A percentile compares a stretch with the other conserved stretches of the same genome.
Evolutionary conservation across 2,113 vertebrate genomes (phyloP).

Genomic region (Sminthopsis crassicaudata): DNA sequence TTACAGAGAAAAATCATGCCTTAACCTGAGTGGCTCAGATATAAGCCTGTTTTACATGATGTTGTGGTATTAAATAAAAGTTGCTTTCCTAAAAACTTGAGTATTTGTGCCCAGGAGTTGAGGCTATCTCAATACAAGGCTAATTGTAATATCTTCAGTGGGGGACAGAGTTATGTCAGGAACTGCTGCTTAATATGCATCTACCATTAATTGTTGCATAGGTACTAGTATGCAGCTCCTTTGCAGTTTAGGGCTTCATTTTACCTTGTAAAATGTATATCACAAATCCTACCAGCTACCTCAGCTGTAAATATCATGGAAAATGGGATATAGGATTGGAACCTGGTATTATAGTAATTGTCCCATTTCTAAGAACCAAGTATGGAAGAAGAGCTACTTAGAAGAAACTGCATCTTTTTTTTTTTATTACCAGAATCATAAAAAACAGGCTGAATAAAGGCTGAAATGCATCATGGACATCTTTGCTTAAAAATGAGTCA

Average conservation of each 20-base stretch:
- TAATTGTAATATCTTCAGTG: background rate
- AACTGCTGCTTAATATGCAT: background rate
- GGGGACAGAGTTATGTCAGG: background rate
- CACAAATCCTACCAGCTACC: background rate
- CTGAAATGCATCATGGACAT: background rate
- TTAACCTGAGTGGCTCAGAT: background rate
- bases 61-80: background rate
- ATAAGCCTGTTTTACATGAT: background rate
- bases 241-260: background rate
- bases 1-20: background rate
- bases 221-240: no score
- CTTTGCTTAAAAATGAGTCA: constrained; percentile 5
- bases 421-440: background rate
- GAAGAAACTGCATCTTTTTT: background rate
- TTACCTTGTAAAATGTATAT: background rate
- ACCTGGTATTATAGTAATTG: background rate
- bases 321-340: background rate
- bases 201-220: background rate
- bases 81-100: background rate
- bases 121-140: background rate
- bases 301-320: background rate
- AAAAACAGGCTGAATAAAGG: background rate
- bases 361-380: background rate
- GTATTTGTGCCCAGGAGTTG: background rate
- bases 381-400: constrained; percentile 35